These are phyloP conservation scores for Xiphorhynchus erythropygius DNA, from an alignment of 2,797 vertebrate species.

Conservation along the genomic window DNA sequence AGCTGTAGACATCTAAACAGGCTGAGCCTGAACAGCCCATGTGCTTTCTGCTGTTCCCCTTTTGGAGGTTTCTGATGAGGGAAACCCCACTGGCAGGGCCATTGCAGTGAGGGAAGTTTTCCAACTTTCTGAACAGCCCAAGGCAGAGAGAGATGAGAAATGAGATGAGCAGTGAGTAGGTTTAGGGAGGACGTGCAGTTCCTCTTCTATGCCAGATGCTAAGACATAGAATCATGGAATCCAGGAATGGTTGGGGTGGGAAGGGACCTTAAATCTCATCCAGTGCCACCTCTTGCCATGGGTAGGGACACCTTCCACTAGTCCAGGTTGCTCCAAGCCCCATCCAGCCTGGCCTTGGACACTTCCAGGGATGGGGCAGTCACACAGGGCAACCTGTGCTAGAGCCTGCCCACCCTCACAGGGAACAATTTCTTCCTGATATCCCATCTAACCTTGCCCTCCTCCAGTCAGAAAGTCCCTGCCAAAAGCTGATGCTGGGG, in stretches of 20 bases:
- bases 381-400: not conserved
- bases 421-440: not conserved
- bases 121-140: not conserved
- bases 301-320: not conserved
- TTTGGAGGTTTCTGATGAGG: not conserved
- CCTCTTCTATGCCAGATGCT: rapidly evolving
- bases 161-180: not conserved
- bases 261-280: not conserved
- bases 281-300: not conserved
- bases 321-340: not conserved
- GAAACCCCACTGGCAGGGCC: not conserved
- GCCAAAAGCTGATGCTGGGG: not conserved
- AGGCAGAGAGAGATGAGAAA: not conserved
- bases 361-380: not conserved
- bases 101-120: not conserved
- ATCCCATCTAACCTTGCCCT: not conserved
- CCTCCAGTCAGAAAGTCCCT: not conserved
- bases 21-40: not conserved
- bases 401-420: not conserved
- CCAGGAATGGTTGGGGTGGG: not conserved
- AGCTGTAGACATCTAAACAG: not conserved
- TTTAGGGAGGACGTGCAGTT: rapidly evolving
- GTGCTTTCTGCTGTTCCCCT: not conserved
- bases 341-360: not conserved
- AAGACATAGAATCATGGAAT: not conserved